phyloP scores from a whole-genome alignment of 2,797 vertebrate species.

The Miichthys miiuy region DNA sequence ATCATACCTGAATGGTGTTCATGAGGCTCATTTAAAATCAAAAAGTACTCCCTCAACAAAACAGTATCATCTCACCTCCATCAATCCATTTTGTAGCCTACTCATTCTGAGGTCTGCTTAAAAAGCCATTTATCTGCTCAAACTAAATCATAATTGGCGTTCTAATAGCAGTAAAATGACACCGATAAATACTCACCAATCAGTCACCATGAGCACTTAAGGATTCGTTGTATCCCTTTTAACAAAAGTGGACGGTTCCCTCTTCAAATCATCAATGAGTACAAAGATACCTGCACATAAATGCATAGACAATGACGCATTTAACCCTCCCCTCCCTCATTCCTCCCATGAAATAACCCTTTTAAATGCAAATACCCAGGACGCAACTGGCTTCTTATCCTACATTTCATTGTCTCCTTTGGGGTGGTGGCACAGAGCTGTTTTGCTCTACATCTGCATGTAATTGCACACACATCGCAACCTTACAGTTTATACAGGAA shows the following conservation, averaged over 20 bases:
- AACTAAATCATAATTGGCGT: conserved; percentile 67
- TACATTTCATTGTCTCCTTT: conserved; percentile 71
- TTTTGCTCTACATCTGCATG: conserved; percentile 70
- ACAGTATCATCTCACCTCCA: conserved; percentile 38
- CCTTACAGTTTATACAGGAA: conserved; percentile 45
- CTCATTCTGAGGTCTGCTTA: conserved; percentile 50
- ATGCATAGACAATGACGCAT: conserved; percentile 59
- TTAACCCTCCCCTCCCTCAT: conserved; percentile 57
- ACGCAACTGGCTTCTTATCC: conserved; percentile 69
- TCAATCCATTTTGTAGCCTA: conserved; percentile 46
- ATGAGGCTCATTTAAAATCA: conserved; percentile 52
- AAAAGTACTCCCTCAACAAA: conserved; percentile 43
- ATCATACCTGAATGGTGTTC: conserved; percentile 24
- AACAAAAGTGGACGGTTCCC: conserved; percentile 68
- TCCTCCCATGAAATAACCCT: conserved; percentile 66
- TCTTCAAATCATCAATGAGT: conserved; percentile 63
- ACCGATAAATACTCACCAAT: conserved; percentile 63
- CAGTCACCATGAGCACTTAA: conserved; percentile 60
- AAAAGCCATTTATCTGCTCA: conserved; percentile 67
- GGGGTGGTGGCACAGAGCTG: conserved; percentile 44
- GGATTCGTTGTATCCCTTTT: conserved; percentile 37
- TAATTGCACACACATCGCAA: conserved; percentile 60
- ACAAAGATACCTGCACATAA: conserved; percentile 63
- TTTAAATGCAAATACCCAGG: conserved; percentile 81
- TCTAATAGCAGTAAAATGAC: conserved; percentile 68